phyloP scores from a whole-genome alignment of 2,797 vertebrate genomes.

The Sebastes baramenuke region DNA sequence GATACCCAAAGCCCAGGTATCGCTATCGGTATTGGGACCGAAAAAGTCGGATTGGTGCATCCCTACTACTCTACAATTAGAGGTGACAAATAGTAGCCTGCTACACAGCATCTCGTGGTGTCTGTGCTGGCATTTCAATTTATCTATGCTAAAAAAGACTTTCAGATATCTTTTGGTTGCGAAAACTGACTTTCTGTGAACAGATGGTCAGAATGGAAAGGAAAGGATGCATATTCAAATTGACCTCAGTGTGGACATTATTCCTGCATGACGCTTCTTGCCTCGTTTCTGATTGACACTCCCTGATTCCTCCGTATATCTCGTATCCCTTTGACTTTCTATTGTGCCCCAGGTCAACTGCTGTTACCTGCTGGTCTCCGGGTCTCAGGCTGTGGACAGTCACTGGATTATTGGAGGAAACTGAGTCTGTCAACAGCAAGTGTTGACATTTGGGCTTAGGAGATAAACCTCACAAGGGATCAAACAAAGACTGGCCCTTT shows the following conservation, averaged over 20 bases:
- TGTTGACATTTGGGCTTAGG: constrained; percentile 74
- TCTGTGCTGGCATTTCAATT: not conserved
- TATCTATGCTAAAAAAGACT: not conserved
- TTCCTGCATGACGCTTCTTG: not conserved
- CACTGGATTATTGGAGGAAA: constrained; percentile 62
- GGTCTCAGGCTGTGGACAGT: constrained; percentile 49
- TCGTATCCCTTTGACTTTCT: constrained; percentile 52
- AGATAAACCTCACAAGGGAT: constrained; percentile 78
- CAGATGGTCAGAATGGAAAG: not conserved
- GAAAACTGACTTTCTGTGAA: not conserved
- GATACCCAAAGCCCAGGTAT: no score
- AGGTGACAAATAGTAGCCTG: not conserved
- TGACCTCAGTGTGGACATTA: not conserved
- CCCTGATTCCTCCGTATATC: constrained; percentile 5
- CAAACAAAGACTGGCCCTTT: constrained; percentile 77
- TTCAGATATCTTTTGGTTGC: not conserved
- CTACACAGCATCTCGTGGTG: not conserved
- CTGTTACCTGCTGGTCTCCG: constrained; percentile 47
- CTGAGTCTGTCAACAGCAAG: constrained; percentile 68
- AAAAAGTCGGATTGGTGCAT: no score
- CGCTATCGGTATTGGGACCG: no score
- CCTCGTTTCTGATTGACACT: not conserved
- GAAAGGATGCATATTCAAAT: not conserved
- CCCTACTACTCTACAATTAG: no score
- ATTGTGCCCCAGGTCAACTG: constrained; percentile 57